Conservation (phyloP, 2,797 vertebrate species). For the Cetoscarus ocellatus region DNA sequence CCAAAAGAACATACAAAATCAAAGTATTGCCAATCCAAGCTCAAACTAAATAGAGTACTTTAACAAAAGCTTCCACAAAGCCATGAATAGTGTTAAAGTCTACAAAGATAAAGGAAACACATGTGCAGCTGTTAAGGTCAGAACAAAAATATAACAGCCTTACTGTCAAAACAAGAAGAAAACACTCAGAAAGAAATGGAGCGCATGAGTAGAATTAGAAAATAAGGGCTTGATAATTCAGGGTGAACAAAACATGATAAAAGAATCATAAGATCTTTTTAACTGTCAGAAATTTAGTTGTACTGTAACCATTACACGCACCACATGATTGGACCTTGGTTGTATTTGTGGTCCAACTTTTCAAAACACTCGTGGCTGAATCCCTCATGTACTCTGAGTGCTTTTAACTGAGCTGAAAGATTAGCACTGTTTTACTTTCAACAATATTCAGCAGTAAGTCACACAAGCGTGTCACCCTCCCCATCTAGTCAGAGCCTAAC, state of each 20-base stretch:
- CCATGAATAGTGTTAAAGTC: conserved; percentile 8
- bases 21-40: neutral
- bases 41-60: neutral
- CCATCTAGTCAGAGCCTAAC: conserved; percentile 70
- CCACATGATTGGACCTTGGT: conserved; percentile 11
- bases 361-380: conserved; percentile 17
- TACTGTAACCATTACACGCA: neutral
- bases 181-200: neutral
- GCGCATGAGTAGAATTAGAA: conserved; percentile 4
- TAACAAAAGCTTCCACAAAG: conserved; percentile 9
- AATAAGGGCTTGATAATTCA: conserved; percentile 13
- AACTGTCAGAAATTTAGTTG: conserved; percentile 28
- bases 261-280: conserved; percentile 30
- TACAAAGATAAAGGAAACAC: conserved; percentile 20
- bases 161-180: conserved; percentile 1
- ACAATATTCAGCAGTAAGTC: conserved; percentile 44
- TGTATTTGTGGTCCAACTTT: conserved; percentile 7
- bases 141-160: conserved; percentile 2
- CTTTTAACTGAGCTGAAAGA: conserved; percentile 29
- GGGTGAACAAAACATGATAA: conserved; percentile 25
- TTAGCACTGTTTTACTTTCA: conserved; percentile 44
- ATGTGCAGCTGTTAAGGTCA: conserved; percentile 12
- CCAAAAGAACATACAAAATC: neutral
- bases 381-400: conserved; percentile 23
- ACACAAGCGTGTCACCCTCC: conserved; percentile 59